Conservation (phyloP, 2,888 invertebrate species). For the Coelinius sp. region DNA sequence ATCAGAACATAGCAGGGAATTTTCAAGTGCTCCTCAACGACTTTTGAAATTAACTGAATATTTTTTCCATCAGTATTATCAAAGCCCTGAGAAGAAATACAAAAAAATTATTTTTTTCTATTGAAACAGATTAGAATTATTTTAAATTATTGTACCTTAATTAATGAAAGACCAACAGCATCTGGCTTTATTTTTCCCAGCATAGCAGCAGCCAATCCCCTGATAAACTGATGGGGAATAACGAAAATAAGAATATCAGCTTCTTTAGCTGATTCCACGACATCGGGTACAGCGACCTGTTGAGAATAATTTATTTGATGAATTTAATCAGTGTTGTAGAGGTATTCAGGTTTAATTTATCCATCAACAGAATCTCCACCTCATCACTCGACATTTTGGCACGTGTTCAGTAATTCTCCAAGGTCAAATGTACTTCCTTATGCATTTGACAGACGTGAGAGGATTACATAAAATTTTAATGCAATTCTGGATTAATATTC, state of each 20-base stretch:
- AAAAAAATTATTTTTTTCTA: background rate
- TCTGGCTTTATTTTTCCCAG: conserved; percentile 75
- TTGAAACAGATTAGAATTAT: too few species aligned
- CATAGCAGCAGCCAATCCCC: conserved; percentile 73
- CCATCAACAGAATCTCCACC: background rate
- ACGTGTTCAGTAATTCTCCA: conserved; percentile 10
- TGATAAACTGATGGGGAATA: conserved; percentile 79
- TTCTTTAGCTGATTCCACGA: conserved; percentile 75
- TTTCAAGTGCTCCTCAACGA: conserved; percentile 74
- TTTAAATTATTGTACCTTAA: conserved; percentile 73
- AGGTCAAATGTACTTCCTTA: conserved; percentile 32
- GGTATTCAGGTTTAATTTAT: background rate
- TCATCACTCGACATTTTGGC: conserved; percentile 24
- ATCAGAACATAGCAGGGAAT: conserved; percentile 78
- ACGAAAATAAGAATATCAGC: conserved; percentile 80
- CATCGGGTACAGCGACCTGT: conserved; percentile 78
- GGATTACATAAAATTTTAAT: conserved; percentile 22
- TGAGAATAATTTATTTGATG: background rate
- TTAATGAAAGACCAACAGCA: conserved; percentile 77
- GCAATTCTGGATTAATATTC: too few species aligned
- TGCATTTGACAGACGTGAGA: conserved; percentile 22
- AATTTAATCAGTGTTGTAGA: too few species aligned
- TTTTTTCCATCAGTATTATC: conserved; percentile 71
- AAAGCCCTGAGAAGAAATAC: conserved; percentile 74
- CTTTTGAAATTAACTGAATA: conserved; percentile 76